phyloP scores from a whole-genome alignment of 2,888 invertebrate species.

The Odontocolon sp. region DNA sequence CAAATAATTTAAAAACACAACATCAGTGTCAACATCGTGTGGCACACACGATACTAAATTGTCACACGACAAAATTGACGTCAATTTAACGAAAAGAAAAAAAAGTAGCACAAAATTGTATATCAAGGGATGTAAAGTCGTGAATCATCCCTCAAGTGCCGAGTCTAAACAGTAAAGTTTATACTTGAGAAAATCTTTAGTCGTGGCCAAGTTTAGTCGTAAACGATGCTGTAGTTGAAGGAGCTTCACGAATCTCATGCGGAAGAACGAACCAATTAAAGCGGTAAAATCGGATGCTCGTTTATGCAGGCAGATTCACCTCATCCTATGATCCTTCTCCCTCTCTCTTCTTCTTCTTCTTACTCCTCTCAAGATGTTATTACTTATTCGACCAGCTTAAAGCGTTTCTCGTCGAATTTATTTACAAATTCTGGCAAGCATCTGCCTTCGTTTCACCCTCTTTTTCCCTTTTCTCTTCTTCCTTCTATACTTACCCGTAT shows the following conservation, averaged over 20 bases:
- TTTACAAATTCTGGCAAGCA: conserved; percentile 78
- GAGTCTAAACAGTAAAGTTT: no score
- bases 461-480: conserved; percentile 9
- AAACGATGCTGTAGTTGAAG: conserved; percentile 54
- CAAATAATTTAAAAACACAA: conserved; percentile 8
- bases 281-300: conserved; percentile 74
- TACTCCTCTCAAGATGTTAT: conserved; percentile 67
- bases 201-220: conserved; percentile 68
- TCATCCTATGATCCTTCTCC: conserved; percentile 9
- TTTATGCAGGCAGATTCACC: conserved; percentile 69
- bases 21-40: no score
- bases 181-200: not conserved
- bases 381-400: conserved; percentile 76
- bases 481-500: not conserved
- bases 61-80: no score
- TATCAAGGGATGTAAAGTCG: conserved; percentile 37
- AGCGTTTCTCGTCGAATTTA: conserved; percentile 70
- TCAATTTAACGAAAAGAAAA: no score
- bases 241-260: conserved; percentile 57
- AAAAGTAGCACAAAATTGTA: conserved; percentile 45
- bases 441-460: conserved; percentile 72
- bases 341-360: not conserved
- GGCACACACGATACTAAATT: no score
- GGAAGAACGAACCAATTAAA: conserved; percentile 75
- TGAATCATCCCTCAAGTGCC: conserved; percentile 53